phyloP scores from a whole-genome alignment of 1,140 invertebrate species.

The Dendrolimus punctatus region DNA sequence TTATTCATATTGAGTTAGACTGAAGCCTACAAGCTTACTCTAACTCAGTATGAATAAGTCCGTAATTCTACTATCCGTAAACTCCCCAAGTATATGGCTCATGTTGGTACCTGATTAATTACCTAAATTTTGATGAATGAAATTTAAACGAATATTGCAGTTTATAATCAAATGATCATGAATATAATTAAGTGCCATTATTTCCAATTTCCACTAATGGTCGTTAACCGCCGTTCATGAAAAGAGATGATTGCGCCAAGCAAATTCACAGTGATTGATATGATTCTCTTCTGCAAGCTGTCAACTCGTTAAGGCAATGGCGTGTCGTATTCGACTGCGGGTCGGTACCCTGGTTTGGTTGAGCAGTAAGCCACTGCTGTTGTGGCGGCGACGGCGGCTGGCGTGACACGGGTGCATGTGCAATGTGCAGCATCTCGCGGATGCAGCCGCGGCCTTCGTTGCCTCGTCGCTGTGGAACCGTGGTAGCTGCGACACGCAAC shows the following conservation, averaged over 20 bases:
- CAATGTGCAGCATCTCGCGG: conserved; percentile 37
- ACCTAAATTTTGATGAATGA: no score
- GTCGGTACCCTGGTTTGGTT: no score
- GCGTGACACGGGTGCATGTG: conserved; percentile 21
- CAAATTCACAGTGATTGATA: conserved; percentile 10
- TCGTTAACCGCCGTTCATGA: conserved; percentile 2
- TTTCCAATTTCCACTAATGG: not conserved
- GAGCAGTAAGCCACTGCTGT: not conserved
- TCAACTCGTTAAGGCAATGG: not conserved
- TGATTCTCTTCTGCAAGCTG: conserved; percentile 8
- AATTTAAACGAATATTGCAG: no score
- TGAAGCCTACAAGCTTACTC: no score
- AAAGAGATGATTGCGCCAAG: not conserved
- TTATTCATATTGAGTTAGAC: no score
- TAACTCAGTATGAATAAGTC: not conserved
- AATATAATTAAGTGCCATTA: no score
- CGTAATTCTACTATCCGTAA: conserved; percentile 3
- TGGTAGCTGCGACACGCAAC: conserved; percentile 28
- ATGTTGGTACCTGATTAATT: no score
- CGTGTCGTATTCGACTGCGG: no score
- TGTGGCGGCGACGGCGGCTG: conserved; percentile 1
- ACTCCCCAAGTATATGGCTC: no score
- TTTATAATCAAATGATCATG: no score
- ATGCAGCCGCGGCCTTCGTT: conserved; percentile 38
- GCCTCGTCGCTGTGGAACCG: conserved; percentile 11